phyloP scores from a whole-genome alignment of 2,797 vertebrate species.

The Crenuchus spilurus region DNA sequence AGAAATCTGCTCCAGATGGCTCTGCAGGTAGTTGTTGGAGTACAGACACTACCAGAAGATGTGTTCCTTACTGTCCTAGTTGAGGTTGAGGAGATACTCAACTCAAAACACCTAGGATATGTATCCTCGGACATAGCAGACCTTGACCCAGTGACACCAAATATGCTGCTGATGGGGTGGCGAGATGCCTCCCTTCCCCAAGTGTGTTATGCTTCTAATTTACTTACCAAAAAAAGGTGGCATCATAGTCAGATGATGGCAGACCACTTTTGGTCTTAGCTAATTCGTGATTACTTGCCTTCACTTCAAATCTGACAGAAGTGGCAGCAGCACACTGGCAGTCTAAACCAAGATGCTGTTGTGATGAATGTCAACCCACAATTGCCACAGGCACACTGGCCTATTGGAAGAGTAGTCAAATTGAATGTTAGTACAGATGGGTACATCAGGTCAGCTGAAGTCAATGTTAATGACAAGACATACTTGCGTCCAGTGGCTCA shows the following conservation, averaged over 20 bases:
- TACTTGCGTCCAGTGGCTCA: background rate
- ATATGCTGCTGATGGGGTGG: no score
- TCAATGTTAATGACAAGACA: background rate
- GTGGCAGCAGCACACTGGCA: background rate
- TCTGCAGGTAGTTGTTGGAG: no score
- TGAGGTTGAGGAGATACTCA: no score
- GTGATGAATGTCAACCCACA: background rate
- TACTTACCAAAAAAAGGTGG: background rate
- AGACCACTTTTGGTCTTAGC: background rate
- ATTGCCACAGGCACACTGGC: background rate
- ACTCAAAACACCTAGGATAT: no score
- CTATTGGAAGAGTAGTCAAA: constrained; percentile 5
- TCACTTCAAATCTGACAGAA: background rate
- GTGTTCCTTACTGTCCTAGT: no score
- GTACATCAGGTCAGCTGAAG: background rate
- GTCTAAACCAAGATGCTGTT: background rate
- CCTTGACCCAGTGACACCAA: no score
- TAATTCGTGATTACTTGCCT: background rate
- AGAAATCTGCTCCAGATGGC: no score
- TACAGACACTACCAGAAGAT: no score
- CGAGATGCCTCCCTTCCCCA: no score
- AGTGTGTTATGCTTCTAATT: background rate
- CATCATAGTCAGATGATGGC: constrained; percentile 1
- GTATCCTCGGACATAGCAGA: no score
- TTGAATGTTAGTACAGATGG: background rate